Evolutionary conservation across 64 coral and sea anemone genomes (phyloP).

Genomic region (Catalaphyllia jardinei): DNA sequence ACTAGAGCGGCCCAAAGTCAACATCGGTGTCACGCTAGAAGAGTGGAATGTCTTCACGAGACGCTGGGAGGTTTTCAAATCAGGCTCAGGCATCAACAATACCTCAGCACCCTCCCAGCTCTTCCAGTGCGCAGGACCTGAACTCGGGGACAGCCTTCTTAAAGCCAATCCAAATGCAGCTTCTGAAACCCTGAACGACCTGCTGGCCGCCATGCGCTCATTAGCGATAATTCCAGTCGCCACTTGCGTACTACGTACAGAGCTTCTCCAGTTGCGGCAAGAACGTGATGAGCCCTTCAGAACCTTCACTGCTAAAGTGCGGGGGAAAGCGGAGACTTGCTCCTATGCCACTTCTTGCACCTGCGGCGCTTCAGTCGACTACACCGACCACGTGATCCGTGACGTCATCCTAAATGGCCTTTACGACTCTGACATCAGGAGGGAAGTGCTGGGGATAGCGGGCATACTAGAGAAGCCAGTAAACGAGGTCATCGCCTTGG

Average conservation of each 20-base stretch:
- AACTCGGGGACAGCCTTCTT: slow-evolving; percentile 55
- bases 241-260: slow-evolving; percentile 5
- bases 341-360: too few species aligned
- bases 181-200: neutral
- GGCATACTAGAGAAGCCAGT: too few species aligned
- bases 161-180: slow-evolving; percentile 19
- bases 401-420: too few species aligned
- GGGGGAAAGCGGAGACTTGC: too few species aligned
- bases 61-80: slow-evolving; percentile 14
- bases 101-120: slow-evolving; percentile 33
- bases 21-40: slow-evolving; percentile 34
- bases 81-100: slow-evolving; percentile 41
- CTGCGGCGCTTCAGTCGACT: too few species aligned
- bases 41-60: slow-evolving; percentile 53
- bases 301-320: too few species aligned
- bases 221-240: slow-evolving; percentile 5
- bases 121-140: slow-evolving; percentile 44
- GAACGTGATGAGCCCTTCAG: neutral
- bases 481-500: too few species aligned
- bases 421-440: too few species aligned
- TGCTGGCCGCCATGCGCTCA: slow-evolving; percentile 32
- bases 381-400: too few species aligned
- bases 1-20: slow-evolving; percentile 45
- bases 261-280: slow-evolving; percentile 17
- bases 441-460: too few species aligned